These are phyloP conservation scores for Apamea anceps DNA, from an alignment of 2,888 invertebrate genomes.

Conservation along the genomic window DNA sequence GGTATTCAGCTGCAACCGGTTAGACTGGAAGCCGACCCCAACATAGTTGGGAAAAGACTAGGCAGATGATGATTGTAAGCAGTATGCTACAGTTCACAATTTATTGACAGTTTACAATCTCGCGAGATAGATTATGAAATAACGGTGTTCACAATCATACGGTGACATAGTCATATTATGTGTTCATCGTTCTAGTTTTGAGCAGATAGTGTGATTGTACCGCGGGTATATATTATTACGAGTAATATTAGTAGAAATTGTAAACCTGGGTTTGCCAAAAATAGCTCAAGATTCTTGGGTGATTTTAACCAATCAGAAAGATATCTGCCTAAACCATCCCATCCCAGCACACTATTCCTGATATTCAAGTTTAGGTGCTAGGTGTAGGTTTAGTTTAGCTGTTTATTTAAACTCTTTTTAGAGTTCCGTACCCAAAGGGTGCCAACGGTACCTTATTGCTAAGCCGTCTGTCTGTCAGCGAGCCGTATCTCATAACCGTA, in stretches of 20 bases:
- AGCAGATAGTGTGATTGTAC: constrained; percentile 24
- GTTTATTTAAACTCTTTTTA: neutral
- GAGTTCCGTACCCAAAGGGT: neutral
- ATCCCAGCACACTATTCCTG: neutral
- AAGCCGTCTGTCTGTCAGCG: neutral
- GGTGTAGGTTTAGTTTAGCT: neutral
- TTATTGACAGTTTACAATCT: neutral
- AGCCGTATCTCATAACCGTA: neutral
- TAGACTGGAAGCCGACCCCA: too few species aligned
- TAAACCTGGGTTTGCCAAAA: constrained; percentile 18
- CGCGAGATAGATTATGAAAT: neutral
- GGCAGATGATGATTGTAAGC: too few species aligned
- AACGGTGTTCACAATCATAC: neutral
- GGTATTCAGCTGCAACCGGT: too few species aligned
- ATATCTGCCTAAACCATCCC: neutral
- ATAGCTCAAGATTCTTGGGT: neutral
- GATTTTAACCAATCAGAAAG: neutral
- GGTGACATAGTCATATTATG: constrained; percentile 22
- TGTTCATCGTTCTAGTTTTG: constrained; percentile 9
- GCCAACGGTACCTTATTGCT: neutral
- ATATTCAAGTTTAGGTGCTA: neutral
- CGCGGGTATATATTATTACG: constrained; percentile 16
- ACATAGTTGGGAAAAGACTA: too few species aligned
- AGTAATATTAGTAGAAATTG: constrained; percentile 16
- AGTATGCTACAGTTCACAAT: neutral